A percentile compares a stretch with the other conserved stretches of the same genome.
Conservation (phyloP, 2,797 vertebrate genomes). For the Spondyliosoma cantharus region DNA sequence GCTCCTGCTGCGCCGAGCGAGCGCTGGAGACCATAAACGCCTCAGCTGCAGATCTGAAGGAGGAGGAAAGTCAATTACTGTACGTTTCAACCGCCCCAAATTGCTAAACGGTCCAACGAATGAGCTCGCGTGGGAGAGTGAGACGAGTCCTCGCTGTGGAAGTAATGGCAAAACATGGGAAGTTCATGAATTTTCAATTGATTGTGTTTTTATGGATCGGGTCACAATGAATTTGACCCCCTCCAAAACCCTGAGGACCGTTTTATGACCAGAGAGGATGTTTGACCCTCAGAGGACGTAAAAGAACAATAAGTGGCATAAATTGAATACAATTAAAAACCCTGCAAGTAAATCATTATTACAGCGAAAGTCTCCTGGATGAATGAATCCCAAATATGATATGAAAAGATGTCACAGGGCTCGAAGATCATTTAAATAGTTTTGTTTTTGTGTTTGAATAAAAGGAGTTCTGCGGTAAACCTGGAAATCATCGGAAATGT, state of each 20-base stretch:
- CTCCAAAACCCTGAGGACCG: neutral
- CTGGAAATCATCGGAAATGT: no score
- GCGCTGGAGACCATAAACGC: slow-evolving; percentile 14
- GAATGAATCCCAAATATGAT: no score
- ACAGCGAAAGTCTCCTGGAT: neutral
- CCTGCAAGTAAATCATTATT: neutral
- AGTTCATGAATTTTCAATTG: slow-evolving; percentile 49
- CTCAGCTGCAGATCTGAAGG: slow-evolving; percentile 56
- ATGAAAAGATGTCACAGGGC: no score
- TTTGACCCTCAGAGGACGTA: slow-evolving; percentile 11
- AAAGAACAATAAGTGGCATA: neutral
- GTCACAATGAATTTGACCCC: slow-evolving; percentile 27
- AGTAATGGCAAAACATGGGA: slow-evolving; percentile 27
- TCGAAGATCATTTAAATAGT: no score
- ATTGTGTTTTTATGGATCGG: slow-evolving; percentile 33
- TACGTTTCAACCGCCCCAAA: slow-evolving; percentile 32
- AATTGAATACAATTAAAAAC: neutral
- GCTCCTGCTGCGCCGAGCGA: slow-evolving; percentile 27
- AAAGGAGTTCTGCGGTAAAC: no score
- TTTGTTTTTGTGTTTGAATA: no score
- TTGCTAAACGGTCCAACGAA: slow-evolving; percentile 27
- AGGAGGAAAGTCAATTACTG: slow-evolving; percentile 57
- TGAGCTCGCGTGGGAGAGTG: slow-evolving; percentile 30
- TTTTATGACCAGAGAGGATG: slow-evolving; percentile 38
- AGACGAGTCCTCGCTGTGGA: neutral